Conservation (phyloP, 2,113 vertebrate species). For the Donacobius atricapilla region DNA sequence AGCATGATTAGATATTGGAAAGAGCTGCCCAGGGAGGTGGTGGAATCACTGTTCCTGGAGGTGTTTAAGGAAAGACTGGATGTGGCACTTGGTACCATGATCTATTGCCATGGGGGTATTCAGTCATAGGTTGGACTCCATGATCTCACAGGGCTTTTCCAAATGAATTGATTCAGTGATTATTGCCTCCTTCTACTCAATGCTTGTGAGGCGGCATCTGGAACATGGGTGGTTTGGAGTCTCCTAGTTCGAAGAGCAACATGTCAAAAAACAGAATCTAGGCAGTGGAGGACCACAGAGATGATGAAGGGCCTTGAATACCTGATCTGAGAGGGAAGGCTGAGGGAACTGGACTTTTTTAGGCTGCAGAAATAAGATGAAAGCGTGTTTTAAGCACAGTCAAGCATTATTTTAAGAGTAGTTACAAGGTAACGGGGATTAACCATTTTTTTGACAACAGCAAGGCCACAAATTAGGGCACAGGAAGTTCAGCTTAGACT, state of each 20-base stretch:
- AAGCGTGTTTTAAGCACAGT: neutral
- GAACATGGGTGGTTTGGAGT: neutral
- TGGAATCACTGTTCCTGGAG: neutral
- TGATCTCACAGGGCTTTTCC: neutral
- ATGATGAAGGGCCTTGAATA: neutral
- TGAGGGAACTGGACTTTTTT: neutral
- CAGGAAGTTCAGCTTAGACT: neutral
- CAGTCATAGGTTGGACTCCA: accelerated
- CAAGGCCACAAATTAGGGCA: neutral
- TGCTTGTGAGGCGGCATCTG: neutral
- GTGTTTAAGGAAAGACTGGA: neutral
- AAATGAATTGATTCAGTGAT: neutral
- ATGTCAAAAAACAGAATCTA: neutral
- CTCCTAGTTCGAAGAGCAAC: neutral
- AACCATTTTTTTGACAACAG: neutral
- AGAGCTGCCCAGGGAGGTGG: neutral
- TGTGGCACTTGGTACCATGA: neutral
- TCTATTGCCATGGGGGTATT: neutral
- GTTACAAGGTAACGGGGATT: neutral
- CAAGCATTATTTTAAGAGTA: neutral
- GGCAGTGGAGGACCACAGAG: neutral
- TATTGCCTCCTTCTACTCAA: neutral
- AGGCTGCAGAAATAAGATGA: neutral
- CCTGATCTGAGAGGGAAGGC: neutral
- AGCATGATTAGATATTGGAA: neutral